Percentiles rank a stretch among this genome's conserved stretches.
Evolutionary conservation across 2,888 invertebrate species (phyloP).

Genomic region (Nasonia oneida): DNA sequence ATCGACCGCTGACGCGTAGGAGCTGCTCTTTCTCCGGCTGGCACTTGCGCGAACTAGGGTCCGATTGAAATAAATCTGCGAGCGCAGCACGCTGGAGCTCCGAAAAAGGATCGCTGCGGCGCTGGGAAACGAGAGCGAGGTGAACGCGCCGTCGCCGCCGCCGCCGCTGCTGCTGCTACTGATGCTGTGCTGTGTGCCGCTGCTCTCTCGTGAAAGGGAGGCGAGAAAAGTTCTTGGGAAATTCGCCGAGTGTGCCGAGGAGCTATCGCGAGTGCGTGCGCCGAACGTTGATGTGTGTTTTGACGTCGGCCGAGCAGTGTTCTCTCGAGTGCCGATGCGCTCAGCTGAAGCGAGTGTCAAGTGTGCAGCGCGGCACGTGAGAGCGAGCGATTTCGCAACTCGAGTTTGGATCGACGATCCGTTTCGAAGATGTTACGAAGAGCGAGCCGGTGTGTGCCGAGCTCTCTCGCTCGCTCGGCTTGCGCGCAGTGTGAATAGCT

Average conservation of each 20-base stretch:
- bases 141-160: neutral
- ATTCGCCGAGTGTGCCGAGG: neutral
- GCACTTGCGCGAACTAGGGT: constrained; percentile 14
- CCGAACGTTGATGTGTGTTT: neutral
- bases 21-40: neutral
- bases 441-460: neutral
- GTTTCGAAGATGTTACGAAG: neutral
- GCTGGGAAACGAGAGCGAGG: constrained; percentile 28
- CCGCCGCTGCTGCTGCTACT: neutral
- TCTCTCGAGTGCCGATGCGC: no score
- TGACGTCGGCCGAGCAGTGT: neutral
- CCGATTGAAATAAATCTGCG: constrained; percentile 34
- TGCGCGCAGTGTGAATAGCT: neutral
- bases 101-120: constrained; percentile 31
- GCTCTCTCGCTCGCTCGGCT: no score
- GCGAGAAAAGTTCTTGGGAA: constrained; percentile 7
- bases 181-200: neutral
- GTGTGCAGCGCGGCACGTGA: neutral
- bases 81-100: neutral
- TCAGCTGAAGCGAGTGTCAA: constrained; percentile 1
- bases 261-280: constrained; percentile 5
- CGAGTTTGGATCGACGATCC: constrained; percentile 4
- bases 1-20: neutral
- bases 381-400: constrained; percentile 13
- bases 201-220: neutral